Evolutionary conservation across 2,888 invertebrate species (phyloP).

Genomic region (Dorcus parallelipipedus): DNA sequence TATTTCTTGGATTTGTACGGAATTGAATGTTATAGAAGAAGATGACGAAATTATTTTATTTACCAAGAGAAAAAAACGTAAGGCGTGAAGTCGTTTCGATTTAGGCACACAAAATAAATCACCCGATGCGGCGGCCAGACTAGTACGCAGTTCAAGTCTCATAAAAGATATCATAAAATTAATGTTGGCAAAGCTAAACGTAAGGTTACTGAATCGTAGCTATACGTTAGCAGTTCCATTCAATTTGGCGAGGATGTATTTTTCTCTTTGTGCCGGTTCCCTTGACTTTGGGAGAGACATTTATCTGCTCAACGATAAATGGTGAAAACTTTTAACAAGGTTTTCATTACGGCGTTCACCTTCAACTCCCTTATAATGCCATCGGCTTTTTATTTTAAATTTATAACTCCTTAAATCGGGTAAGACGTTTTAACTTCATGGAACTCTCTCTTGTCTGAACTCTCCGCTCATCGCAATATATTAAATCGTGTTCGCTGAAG

Average conservation of each 20-base stretch:
- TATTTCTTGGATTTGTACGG: no score
- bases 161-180: conserved; percentile 31
- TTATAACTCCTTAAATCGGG: conserved; percentile 14
- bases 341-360: conserved; percentile 43
- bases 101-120: not conserved
- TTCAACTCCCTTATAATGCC: conserved; percentile 34
- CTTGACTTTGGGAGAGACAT: conserved; percentile 39
- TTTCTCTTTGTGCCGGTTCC: conserved; percentile 37
- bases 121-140: not conserved
- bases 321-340: conserved; percentile 45
- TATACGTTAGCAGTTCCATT: conserved; percentile 40
- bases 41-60: no score
- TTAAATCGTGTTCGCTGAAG: no score
- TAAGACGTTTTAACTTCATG: no score
- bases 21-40: no score
- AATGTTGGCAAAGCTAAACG: conserved; percentile 27
- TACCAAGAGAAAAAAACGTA: no score
- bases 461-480: no score
- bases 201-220: conserved; percentile 18
- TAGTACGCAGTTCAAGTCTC: conserved; percentile 14
- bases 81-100: no score
- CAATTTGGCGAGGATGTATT: conserved; percentile 39
- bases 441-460: no score
- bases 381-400: conserved; percentile 21
- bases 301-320: conserved; percentile 42